Conservation (phyloP, 2,888 invertebrate genomes). For the Isoperla grammatica region DNA sequence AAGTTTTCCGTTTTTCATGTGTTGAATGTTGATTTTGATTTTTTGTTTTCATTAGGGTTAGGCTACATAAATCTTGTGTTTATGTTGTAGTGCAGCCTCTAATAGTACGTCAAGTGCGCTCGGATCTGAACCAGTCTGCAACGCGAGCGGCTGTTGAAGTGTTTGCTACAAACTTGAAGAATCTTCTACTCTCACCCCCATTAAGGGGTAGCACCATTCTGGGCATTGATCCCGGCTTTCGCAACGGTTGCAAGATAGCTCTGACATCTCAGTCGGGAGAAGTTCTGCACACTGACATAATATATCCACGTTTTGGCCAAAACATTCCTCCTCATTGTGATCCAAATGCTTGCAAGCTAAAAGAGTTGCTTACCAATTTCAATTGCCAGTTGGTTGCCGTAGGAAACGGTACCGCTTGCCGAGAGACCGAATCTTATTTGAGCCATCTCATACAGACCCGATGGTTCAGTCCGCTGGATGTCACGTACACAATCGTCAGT, state of each 20-base stretch:
- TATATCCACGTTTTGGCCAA: constrained; percentile 55
- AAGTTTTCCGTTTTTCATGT: no score
- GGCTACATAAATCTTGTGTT: no score
- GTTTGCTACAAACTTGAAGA: constrained; percentile 79
- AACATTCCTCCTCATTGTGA: constrained; percentile 37
- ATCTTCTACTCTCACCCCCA: constrained; percentile 73
- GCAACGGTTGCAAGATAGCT: constrained; percentile 85
- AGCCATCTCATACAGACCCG: constrained; percentile 52
- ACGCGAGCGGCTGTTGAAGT: constrained; percentile 79
- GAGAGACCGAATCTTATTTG: constrained; percentile 77
- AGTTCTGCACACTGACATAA: constrained; percentile 60
- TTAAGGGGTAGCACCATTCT: constrained; percentile 71
- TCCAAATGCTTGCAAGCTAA: constrained; percentile 46
- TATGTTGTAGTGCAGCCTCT: constrained; percentile 57
- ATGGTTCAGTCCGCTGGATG: constrained; percentile 50
- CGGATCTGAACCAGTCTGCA: constrained; percentile 67
- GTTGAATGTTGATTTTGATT: no score
- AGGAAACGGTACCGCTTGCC: constrained; percentile 87
- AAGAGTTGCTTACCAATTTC: constrained; percentile 50
- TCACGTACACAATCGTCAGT: constrained; percentile 75
- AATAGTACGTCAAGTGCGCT: constrained; percentile 61
- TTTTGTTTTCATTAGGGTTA: no score
- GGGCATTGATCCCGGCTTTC: constrained; percentile 87
- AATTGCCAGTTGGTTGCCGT: constrained; percentile 78
- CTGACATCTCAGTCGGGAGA: constrained; percentile 67